Evolutionary conservation across 1,140 invertebrate genomes (phyloP).

Genomic region (Potamilus streckersoni): DNA sequence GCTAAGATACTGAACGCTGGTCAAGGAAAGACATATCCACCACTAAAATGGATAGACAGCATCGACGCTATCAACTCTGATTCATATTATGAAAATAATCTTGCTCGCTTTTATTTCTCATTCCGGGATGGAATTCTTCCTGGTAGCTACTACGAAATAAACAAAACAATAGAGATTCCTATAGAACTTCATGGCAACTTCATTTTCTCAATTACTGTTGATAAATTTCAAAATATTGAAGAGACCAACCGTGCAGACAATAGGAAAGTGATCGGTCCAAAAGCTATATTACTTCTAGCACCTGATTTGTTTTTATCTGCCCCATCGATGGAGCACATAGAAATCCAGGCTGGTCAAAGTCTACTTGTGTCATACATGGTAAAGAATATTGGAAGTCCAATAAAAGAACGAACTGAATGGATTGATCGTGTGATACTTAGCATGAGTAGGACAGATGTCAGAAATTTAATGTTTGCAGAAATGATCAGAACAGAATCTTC

Average conservation of each 20-base stretch:
- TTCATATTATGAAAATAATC: neutral
- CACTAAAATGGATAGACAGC: neutral
- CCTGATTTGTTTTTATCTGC: neutral
- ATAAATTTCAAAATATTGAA: neutral
- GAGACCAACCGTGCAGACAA: neutral
- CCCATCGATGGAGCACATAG: neutral
- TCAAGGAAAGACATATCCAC: constrained; percentile 1
- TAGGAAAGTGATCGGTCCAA: too few species aligned
- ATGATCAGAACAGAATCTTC: neutral
- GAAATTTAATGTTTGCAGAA: neutral
- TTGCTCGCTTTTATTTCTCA: neutral
- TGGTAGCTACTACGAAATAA: neutral
- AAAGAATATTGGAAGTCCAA: neutral
- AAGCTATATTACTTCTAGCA: constrained; percentile 1
- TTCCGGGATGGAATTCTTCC: neutral
- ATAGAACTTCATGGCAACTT: neutral
- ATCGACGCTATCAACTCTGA: neutral
- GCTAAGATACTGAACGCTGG: constrained; percentile 3
- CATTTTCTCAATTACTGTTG: neutral
- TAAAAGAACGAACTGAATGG: neutral
- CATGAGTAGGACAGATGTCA: neutral
- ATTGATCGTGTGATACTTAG: neutral
- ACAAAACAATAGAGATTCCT: neutral
- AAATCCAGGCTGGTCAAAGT: neutral
- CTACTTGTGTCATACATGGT: neutral